Evolutionary conservation across 2,113 vertebrate genomes (phyloP).

Genomic region (Hiodon tergisus): DNA sequence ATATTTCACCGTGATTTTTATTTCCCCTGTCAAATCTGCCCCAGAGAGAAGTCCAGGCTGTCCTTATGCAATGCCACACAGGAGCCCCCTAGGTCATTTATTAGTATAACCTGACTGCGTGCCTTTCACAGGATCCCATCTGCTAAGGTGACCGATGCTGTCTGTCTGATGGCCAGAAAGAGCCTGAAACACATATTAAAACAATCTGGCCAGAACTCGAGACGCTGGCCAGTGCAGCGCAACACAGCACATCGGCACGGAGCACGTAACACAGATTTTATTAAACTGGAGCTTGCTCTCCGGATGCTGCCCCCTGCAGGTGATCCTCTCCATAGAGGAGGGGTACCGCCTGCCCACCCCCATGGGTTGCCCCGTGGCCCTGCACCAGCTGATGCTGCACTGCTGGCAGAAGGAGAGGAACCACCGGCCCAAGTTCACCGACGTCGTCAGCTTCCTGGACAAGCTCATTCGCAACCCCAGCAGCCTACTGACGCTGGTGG

Average conservation of each 20-base stretch:
- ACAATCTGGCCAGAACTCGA: background rate
- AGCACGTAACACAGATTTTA: background rate
- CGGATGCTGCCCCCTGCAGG: constrained; percentile 55
- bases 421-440: constrained; percentile 83
- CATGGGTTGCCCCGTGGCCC: constrained; percentile 87
- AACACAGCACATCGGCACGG: background rate
- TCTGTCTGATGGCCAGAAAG: background rate
- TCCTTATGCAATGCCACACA: no score
- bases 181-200: background rate
- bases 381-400: constrained; percentile 97
- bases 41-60: no score
- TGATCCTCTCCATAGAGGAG: constrained; percentile 95
- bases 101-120: no score
- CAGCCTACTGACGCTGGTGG: constrained; percentile 84
- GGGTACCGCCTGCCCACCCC: constrained; percentile 93
- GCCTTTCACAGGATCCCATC: no score
- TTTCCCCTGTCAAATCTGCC: no score
- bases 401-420: constrained; percentile 95
- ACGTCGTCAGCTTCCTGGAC: constrained; percentile 87
- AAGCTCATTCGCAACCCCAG: constrained; percentile 92
- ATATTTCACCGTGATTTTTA: no score
- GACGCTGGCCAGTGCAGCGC: background rate
- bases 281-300: background rate
- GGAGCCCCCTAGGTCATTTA: no score
- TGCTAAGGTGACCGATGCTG: background rate